Evolutionary conservation across 1,140 invertebrate species (phyloP).

Genomic region (Drosophila rufa): DNA sequence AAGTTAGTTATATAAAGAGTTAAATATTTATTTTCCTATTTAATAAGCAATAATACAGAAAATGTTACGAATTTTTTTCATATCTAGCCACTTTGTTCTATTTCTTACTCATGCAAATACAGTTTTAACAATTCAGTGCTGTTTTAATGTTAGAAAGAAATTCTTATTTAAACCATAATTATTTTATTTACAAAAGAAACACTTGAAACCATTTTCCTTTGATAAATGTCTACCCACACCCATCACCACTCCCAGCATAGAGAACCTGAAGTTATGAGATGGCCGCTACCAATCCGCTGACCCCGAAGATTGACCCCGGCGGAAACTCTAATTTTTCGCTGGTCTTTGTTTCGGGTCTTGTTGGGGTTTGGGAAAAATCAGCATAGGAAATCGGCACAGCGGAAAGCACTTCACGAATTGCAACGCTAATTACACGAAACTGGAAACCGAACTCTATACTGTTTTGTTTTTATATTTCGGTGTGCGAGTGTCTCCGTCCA

Average conservation of each 20-base stretch:
- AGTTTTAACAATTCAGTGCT: too few relatives aligned
- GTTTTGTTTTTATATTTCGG: conserved; percentile 38
- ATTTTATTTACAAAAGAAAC: neutral
- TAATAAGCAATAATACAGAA: too few relatives aligned
- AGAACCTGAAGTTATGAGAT: conserved; percentile 37
- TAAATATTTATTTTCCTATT: too few relatives aligned
- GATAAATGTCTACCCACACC: conserved; percentile 1
- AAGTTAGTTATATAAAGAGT: too few relatives aligned
- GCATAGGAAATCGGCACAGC: conserved; percentile 56
- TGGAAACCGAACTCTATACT: conserved; percentile 53
- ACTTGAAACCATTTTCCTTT: neutral
- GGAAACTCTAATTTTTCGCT: conserved; percentile 39
- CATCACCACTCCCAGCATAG: neutral
- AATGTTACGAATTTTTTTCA: too few relatives aligned
- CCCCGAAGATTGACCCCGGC: conserved; percentile 36
- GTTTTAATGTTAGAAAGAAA: too few relatives aligned
- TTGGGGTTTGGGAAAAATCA: conserved; percentile 40
- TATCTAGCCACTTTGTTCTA: too few relatives aligned
- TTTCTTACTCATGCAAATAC: too few relatives aligned
- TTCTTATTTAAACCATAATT: neutral
- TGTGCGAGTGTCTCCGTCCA: conserved; percentile 41
- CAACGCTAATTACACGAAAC: conserved; percentile 80
- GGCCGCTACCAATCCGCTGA: conserved; percentile 20
- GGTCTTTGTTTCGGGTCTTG: conserved; percentile 12
- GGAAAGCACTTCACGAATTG: conserved; percentile 75